Base-by-base conservation (phyloP, 2,797 vertebrate genomes). In the Sparidentex hasta region DNA sequence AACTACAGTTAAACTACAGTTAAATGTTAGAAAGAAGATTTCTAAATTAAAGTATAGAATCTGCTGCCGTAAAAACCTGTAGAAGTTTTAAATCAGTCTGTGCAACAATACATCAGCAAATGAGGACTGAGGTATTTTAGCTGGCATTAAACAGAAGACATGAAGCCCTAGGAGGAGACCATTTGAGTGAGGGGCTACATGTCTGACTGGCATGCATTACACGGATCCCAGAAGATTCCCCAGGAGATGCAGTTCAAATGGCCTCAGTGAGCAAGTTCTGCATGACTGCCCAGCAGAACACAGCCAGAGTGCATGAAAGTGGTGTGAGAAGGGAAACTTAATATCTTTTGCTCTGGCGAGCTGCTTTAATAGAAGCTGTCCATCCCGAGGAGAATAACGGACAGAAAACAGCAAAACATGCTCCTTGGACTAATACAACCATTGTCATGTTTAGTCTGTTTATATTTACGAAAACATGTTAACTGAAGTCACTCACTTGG, bases 311-410 rank as follows among this genome's bases (percentile, higher is more conserved):
- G 85, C 75, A 85, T 89, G 80, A 86, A 89, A 90, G 91, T 78
- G 78, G 74, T 80, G 77, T 71, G 83, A 91, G 89, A 85, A 48
- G 6, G 50, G 55, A 65, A 89, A 84, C 82, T 81, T 87, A 78
- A 92, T 90, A 86, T 82, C 71, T 85, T 86, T 83, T 61, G 82
- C 90, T 90, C 85, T 74, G 83, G 51, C 44, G 72, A 85, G 70
- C 76, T 33, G 46, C 83, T 77, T 83, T 92, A 93, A 92, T 88
- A 86, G 89, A 88, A 86, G 71, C 77, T 79, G 86, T 88, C 87
- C 73, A 77, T 89, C 79, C 83, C 18, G 3, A 75, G 74, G 80
- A 78, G 80, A 78, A 71, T 41, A 68, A 66, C 43, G 74, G 70
- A 66, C 63, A 56, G 62, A 69, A 72, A 78, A 77, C 76, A 87